Evolutionary conservation across 2,797 vertebrate genomes (phyloP), one percentile per base, ranked within the genome.

Genomic region (Clarias laeviceps): DNA sequence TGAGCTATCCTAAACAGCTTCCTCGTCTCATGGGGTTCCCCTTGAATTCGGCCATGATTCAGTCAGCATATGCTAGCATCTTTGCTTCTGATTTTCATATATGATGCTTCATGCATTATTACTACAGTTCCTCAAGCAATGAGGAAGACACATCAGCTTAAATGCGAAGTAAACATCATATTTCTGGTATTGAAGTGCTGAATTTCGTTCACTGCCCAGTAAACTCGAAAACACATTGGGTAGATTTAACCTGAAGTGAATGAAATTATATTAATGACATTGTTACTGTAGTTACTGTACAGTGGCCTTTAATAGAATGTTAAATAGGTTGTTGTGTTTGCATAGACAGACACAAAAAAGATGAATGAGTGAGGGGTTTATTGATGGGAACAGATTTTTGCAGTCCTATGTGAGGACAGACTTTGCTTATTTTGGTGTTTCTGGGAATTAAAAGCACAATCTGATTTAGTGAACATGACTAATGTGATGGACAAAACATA

Each of bases 361-460:
- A 29, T 6, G n/a, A 3, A 29, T 5, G n/a, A 74, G 24, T 4
- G 15, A 74, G 45, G n/a, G 54, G 40, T 73, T 2, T 6, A 29
- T 74, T 74, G 27, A 74, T 18, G 45, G 22, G 14, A 74, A 54
- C n/a, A 29, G 45, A 76, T 76, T 76, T 76, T 73, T 15, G 15
- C 68, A 40, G 27, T 56, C 7, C 5, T 15, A 7, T 27, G 24
- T n/a, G 50, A 45, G 20, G 20, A 24, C 65, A 20, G 4, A 20
- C 66, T 40, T 50, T 50, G 22, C 15, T 73, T 2, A 50, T 50
- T 73, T n/a, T 6, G 4, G 45, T 40, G 37, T 73, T n/a, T 50
- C 5, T 15, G 24, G n/a, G 40, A 27, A 27, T 2, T 29, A 29
- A 29, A 76, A 20, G 18, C 50, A 4, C 9, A 3, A 27, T 56